phyloP scores from a whole-genome alignment of 2,113 vertebrate genomes.

The Benitochromis conjunctus region DNA sequence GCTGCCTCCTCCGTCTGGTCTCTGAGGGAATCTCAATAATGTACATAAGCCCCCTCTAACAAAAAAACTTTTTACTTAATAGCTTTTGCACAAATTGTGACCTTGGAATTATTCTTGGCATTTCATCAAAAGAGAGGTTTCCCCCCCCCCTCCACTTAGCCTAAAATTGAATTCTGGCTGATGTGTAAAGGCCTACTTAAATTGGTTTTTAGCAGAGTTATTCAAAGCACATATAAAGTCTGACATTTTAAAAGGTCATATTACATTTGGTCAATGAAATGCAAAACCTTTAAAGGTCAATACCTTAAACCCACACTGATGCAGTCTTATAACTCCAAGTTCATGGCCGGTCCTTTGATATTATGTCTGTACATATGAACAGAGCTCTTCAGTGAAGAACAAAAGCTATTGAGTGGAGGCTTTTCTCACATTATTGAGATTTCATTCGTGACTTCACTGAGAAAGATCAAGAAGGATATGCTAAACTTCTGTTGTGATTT shows the following conservation, averaged over 20 bases:
- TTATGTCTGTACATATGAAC: neutral
- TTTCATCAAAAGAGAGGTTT: neutral
- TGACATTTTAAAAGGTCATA: conserved; percentile 31
- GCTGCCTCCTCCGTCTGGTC: neutral
- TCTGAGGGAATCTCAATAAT: conserved; percentile 12
- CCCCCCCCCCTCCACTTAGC: neutral
- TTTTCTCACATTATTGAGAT: conserved; percentile 28
- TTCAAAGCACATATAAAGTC: neutral
- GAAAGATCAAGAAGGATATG: neutral
- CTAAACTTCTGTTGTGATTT: neutral
- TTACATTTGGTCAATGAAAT: neutral
- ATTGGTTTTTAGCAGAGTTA: neutral
- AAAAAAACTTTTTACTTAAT: neutral
- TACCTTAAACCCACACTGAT: neutral
- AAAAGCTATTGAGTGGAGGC: conserved; percentile 20
- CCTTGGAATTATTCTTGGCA: neutral
- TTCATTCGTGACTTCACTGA: neutral
- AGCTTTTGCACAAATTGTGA: neutral
- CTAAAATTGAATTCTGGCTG: neutral
- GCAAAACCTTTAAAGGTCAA: conserved; percentile 19
- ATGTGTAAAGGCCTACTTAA: neutral
- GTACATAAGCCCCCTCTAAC: conserved; percentile 30
- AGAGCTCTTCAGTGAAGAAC: neutral
- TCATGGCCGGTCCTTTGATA: neutral
- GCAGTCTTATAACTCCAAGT: neutral